Evolutionary conservation across 1,140 invertebrate genomes (phyloP), one percentile per base, ranked within the genome.

Genomic region (Drosophila azteca): DNA sequence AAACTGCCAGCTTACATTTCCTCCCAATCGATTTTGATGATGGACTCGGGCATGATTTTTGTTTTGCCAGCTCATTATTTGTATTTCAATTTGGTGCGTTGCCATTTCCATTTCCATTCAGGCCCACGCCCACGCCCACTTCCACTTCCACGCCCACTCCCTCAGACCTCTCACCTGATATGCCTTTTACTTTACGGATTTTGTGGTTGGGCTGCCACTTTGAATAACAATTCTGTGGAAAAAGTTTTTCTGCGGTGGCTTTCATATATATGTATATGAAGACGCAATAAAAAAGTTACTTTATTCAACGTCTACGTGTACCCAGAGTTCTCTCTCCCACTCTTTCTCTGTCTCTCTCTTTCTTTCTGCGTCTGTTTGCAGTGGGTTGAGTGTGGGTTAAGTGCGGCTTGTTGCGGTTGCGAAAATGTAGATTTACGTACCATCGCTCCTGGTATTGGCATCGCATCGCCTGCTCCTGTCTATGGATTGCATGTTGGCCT

Each of bases 201-300:
- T 82, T 77, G 78, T 57, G 76, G 53, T 64, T 69, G 43, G 53
- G 65, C 75, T 87, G 78, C 82, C 79, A 88, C 83, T 88, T 85
- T 85, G 82, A 85, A 85, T 85, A 88, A 85, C 83, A 85, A 85
- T 85, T 81, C 83, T 63, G 83, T 73, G 59, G 63, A 87, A 87
- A 87, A 88, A 64, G 73, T 85, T 75, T 74, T 75, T 53, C 35
- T 39, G 35, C 74, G 59, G 63, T 64, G 69, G 75, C 75, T 81
- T 87, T 82, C 78, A 58, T 75, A 66, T 74, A 43, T 59, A 75
- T 75, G 71, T 67, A 75, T 53, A 85, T 87, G 83, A 85, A 85
- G 78, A 82, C 79, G 78, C 83, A 87, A 85, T 85, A 85, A 88
- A 85, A 85, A 85, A 85, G 82, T 88, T 85, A 88, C 83, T 88